Conservation (phyloP, 1,140 invertebrate genomes). For the Sesamia nonagrioides region DNA sequence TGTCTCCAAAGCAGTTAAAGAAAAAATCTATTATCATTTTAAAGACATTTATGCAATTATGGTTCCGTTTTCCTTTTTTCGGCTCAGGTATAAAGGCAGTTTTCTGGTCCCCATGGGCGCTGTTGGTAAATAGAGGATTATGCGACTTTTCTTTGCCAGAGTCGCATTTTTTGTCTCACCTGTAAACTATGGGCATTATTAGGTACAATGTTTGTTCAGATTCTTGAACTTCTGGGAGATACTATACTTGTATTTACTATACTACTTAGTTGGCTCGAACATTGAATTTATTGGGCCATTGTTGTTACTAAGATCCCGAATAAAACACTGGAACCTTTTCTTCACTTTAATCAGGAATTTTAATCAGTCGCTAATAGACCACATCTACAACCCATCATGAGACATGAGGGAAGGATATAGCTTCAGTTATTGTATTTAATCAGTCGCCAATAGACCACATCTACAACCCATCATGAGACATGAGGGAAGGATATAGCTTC, state of each 20-base stretch:
- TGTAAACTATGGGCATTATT: slow-evolving; percentile 4
- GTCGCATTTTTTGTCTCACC: background rate
- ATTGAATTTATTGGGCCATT: too few relatives aligned
- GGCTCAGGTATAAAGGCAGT: background rate
- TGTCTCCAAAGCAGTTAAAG: slow-evolving; percentile 11
- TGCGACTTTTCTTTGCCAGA: background rate
- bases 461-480: too few relatives aligned
- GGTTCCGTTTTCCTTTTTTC: slow-evolving; percentile 2
- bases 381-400: too few relatives aligned
- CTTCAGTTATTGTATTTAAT: too few relatives aligned
- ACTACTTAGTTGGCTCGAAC: too few relatives aligned
- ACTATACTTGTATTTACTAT: background rate
- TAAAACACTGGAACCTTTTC: too few relatives aligned
- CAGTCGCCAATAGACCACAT: too few relatives aligned
- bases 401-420: too few relatives aligned
- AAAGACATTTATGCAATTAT: slow-evolving; percentile 32
- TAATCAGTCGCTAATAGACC: too few relatives aligned
- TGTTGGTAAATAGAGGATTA: slow-evolving; percentile 17
- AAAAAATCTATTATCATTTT: slow-evolving; percentile 21
- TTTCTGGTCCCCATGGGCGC: background rate
- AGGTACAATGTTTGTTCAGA: background rate
- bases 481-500: too few relatives aligned
- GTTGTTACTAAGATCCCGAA: too few relatives aligned
- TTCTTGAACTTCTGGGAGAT: background rate
- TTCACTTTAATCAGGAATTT: too few relatives aligned